These are phyloP conservation scores for Apamea anceps DNA, from an alignment of 2,888 invertebrate species.

Conservation along the genomic window DNA sequence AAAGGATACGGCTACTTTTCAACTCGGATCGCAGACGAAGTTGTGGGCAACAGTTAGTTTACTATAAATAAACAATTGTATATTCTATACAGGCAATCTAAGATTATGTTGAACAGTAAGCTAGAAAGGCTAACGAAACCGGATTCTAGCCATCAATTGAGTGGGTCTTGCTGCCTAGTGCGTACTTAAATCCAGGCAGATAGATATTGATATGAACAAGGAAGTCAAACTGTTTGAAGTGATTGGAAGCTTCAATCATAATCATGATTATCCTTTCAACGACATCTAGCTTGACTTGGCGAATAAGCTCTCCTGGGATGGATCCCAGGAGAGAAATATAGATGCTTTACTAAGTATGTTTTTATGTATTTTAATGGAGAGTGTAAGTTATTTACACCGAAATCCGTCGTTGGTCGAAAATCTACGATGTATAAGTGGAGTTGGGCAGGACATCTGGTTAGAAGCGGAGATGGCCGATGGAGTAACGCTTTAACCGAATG, in stretches of 20 bases:
- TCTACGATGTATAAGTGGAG: neutral
- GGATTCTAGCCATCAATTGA: constrained; percentile 36
- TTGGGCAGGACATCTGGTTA: neutral
- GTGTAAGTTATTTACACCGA: neutral
- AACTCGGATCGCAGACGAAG: neutral
- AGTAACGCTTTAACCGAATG: neutral
- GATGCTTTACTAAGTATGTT: neutral
- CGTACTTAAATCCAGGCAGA: constrained; percentile 15
- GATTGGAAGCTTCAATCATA: constrained; percentile 40
- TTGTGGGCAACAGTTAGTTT: neutral
- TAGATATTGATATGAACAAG: constrained; percentile 28
- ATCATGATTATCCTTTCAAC: constrained; percentile 17
- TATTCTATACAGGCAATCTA: neutral
- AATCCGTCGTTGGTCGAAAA: neutral
- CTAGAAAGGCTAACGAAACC: constrained; percentile 27
- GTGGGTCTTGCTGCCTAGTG: neutral
- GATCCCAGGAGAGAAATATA: neutral
- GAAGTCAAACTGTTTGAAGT: constrained; percentile 28
- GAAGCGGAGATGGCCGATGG: neutral
- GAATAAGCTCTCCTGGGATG: neutral
- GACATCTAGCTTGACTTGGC: neutral
- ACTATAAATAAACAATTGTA: constrained; percentile 11
- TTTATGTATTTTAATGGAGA: neutral
- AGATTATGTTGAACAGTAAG: neutral
- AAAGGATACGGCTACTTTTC: neutral